Evolutionary conservation across 2,888 invertebrate species (phyloP).

Genomic region (Epistrophe grossulariae): DNA sequence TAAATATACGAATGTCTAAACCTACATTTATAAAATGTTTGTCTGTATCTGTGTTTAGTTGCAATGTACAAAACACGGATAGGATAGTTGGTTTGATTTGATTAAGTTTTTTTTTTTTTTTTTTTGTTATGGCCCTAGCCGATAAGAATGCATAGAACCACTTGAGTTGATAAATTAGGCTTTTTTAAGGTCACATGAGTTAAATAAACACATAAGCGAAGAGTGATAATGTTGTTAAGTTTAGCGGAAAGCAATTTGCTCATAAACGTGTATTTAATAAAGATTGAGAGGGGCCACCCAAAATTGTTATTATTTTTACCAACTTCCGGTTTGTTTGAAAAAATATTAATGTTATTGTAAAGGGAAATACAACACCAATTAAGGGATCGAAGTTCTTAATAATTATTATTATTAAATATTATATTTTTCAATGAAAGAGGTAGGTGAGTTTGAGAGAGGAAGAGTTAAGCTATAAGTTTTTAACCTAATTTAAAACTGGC

Average conservation of each 20-base stretch:
- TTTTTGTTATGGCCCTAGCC: constrained; percentile 13
- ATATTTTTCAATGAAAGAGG: too few species aligned
- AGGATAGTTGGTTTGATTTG: constrained; percentile 32
- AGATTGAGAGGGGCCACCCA: constrained; percentile 9
- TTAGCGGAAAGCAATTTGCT: constrained; percentile 14
- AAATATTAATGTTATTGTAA: background rate
- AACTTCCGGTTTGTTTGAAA: background rate
- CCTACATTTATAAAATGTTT: background rate
- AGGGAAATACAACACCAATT: background rate
- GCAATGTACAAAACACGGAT: constrained; percentile 49
- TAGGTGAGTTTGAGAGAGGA: too few species aligned
- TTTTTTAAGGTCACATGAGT: constrained; percentile 22
- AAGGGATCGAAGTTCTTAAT: background rate
- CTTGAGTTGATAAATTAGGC: constrained; percentile 30
- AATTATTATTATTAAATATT: too few species aligned
- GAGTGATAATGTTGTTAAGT: constrained; percentile 13
- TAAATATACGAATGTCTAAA: background rate
- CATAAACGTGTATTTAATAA: background rate
- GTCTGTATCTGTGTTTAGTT: constrained; percentile 15
- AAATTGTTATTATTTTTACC: background rate
- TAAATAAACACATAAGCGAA: constrained; percentile 8
- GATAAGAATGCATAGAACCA: constrained; percentile 41
- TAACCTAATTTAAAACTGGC: too few species aligned
- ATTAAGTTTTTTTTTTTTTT: constrained; percentile 3
- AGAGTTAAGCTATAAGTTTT: too few species aligned